Evolutionary conservation across 1,140 invertebrate species (phyloP).

Genomic region (Caenorhabditis tropicalis): DNA sequence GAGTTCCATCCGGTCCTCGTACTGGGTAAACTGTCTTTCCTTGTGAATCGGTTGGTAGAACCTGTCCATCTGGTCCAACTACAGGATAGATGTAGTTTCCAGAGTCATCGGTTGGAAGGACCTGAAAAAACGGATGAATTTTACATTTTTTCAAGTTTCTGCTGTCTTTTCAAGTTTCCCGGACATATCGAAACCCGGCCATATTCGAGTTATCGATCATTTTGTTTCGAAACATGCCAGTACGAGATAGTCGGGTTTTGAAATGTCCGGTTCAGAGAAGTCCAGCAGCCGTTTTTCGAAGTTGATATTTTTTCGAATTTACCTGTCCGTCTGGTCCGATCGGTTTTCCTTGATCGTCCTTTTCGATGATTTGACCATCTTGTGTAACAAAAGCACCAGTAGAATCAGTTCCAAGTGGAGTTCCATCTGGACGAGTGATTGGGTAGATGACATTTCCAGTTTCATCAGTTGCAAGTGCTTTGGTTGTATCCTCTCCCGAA

Average conservation of each 20-base stretch:
- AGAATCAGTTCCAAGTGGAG: slow-evolving; percentile 35
- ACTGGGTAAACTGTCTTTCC: slow-evolving; percentile 43
- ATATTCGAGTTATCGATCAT: no score
- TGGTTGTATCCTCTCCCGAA: slow-evolving; percentile 23
- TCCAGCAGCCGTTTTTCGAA: no score
- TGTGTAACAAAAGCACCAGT: slow-evolving; percentile 17
- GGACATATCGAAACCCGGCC: no score
- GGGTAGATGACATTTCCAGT: slow-evolving; percentile 35
- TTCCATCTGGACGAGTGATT: slow-evolving; percentile 31
- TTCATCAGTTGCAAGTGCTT: slow-evolving; percentile 44
- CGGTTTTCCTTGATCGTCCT: not conserved
- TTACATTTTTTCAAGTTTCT: no score
- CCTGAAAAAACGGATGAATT: no score
- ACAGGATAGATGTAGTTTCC: slow-evolving; percentile 53
- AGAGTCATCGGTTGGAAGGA: slow-evolving; percentile 40
- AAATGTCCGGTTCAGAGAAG: no score
- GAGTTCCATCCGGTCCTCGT: slow-evolving; percentile 40
- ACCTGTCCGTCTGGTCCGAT: slow-evolving; percentile 28
- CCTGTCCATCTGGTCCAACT: slow-evolving; percentile 48
- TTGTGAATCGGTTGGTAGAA: slow-evolving; percentile 56
- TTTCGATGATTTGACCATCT: slow-evolving; percentile 27
- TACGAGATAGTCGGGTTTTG: no score
- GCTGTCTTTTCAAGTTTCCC: no score
- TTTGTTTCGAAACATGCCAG: no score
- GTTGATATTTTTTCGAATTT: no score